Evolutionary conservation across 1,140 invertebrate genomes (phyloP).

Genomic region (Triops longicaudatus): DNA sequence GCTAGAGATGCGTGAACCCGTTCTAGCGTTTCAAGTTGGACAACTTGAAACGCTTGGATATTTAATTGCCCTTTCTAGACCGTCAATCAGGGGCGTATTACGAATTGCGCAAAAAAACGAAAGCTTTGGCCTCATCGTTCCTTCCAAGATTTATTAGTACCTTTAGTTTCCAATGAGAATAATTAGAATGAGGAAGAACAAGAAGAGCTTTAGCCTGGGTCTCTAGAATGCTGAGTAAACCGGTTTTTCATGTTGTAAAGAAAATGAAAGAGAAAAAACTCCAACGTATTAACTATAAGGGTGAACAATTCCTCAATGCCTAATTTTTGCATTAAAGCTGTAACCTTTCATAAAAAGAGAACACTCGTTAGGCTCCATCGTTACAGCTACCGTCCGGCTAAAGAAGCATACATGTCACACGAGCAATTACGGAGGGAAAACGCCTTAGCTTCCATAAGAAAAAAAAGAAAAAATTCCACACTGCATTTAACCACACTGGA

Average conservation of each 20-base stretch:
- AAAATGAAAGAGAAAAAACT: no score
- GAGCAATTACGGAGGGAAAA: no score
- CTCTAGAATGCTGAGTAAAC: neutral
- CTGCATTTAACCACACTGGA: no score
- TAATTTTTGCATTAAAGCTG: no score
- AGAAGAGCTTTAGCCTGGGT: neutral
- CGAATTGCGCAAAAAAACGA: neutral
- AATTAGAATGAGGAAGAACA: slow-evolving; percentile 3
- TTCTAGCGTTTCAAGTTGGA: neutral
- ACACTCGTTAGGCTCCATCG: neutral
- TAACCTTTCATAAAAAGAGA: neutral
- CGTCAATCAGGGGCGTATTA: slow-evolving; percentile 14
- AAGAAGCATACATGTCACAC: no score
- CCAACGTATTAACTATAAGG: no score
- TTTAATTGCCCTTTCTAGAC: slow-evolving; percentile 12
- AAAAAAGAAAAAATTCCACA: no score
- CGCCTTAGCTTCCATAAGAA: no score
- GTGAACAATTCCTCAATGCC: no score
- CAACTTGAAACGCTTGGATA: neutral
- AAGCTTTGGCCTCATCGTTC: neutral
- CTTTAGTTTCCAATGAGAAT: neutral
- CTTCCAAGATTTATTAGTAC: slow-evolving; percentile 9
- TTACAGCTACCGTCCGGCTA: no score
- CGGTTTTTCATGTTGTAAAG: neutral
- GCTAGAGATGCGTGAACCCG: neutral